Evolutionary conservation across 2,113 vertebrate species (phyloP).

Genomic region (Arvicanthis niloticus): DNA sequence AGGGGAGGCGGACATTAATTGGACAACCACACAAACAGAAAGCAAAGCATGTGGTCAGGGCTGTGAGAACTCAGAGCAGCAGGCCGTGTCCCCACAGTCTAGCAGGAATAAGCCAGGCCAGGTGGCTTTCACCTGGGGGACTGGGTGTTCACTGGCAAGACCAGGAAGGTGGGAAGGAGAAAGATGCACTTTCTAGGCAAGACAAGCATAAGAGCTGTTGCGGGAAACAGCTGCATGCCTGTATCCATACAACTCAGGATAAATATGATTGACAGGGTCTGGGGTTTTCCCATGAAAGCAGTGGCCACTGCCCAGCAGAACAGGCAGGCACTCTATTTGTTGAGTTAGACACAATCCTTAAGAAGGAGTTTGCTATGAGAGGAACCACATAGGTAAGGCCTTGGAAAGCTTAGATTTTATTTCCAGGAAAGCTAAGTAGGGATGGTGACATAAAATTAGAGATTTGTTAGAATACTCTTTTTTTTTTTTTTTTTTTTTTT

Average conservation of each 20-base stretch:
- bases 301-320: neutral
- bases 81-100: neutral
- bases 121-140: neutral
- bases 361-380: constrained; percentile 26
- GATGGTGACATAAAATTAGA: neutral
- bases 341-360: neutral
- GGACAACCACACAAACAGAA: neutral
- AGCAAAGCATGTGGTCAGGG: neutral
- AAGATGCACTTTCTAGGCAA: neutral
- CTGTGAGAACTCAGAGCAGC: neutral
- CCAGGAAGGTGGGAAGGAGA: neutral
- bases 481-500: too few relatives aligned
- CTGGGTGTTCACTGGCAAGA: neutral
- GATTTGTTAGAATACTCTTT: constrained; percentile 15
- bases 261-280: constrained; percentile 1
- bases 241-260: neutral
- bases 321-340: constrained; percentile 6
- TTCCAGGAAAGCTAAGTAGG: neutral
- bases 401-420: constrained; percentile 43
- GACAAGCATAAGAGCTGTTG: neutral
- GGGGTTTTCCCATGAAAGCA: neutral
- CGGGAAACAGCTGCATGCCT: neutral
- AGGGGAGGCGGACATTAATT: neutral
- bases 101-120: neutral
- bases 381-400: neutral